Base-by-base conservation (phyloP, 2,797 vertebrate genomes). In the Esox masquinongy region DNA sequence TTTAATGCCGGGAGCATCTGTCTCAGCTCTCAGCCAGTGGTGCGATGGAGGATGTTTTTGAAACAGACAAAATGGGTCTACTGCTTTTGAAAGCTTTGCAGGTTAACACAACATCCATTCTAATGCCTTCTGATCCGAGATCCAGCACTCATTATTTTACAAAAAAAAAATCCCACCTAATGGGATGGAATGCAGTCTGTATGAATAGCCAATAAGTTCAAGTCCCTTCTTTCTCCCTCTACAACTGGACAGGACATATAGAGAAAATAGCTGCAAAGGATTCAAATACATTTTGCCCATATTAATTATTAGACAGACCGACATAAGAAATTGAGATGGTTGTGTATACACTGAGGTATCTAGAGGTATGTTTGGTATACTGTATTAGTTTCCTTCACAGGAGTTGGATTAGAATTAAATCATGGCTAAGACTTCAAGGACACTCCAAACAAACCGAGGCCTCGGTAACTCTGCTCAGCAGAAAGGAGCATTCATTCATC, bases 41-140 rank as follows among this genome's bases (percentile, higher is more conserved):
- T 59, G 22, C 19, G 64, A 59, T 67, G 73, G 53, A 47, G 29
- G 68, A 34, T 74, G 53, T 77, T 71, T 79, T 70, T 74, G 64
- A 49, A 71, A 31, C n/a, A 61, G 74, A n/a, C 15, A 61, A 75
- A 72, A 71, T 71, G n/a, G 53, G 77, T 63, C 70, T 29, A 31
- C 77, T 74, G 59, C 77, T 71, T 61, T 79, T 71, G 73, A 93
- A 92, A 89, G 75, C 88, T 90, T 26, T 90, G 86, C 81, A 84
- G 91, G 88, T 91, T 89, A 82, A 91, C 93, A 88, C 87, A 89
- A 82, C 91, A 12, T 61, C 22, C 22, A 24, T 61, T 24, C 22
- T 61, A 24, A 24, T 93, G 29, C 91, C 86, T 90, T 92, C 91
- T 93, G 91, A 89, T 90, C 88, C 88, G 91, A 85, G 87, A 88